Conservation (phyloP, 2,113 vertebrate species). For the Coreoperca whiteheadi region DNA sequence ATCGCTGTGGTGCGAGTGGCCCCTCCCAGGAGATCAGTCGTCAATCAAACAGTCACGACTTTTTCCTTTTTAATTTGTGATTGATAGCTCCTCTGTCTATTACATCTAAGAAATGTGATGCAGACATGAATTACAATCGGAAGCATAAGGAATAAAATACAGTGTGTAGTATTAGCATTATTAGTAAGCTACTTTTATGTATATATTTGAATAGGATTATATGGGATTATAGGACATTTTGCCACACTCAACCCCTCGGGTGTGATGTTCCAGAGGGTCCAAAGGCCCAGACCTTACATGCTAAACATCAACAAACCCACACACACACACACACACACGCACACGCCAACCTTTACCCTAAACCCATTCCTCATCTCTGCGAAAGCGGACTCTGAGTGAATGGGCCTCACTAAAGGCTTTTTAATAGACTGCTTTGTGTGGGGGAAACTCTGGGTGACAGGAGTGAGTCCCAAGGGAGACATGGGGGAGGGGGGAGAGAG, state of each 20-base stretch:
- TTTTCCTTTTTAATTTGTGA: not conserved
- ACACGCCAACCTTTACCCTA: conserved; percentile 48
- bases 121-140: not conserved
- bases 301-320: conserved; percentile 24
- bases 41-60: not conserved
- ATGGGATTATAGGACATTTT: conserved; percentile 42
- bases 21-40: not conserved
- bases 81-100: not conserved
- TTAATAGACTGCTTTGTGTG: conserved; percentile 76
- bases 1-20: not conserved
- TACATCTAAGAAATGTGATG: not conserved
- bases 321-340: not conserved
- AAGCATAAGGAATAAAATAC: not conserved
- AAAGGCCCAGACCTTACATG: conserved; percentile 53
- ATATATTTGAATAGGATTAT: conserved; percentile 38
- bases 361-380: conserved; percentile 62
- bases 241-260: not conserved
- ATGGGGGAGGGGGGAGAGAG: not conserved
- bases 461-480: conserved; percentile 47
- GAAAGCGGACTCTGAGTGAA: conserved; percentile 52
- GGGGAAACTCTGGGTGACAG: conserved; percentile 46
- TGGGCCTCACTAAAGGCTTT: conserved; percentile 71
- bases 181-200: not conserved
- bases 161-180: conserved; percentile 1
- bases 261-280: conserved; percentile 24